Evolutionary conservation across 2,797 vertebrate species (phyloP).

Genomic region (Cyclopterus lumpus): DNA sequence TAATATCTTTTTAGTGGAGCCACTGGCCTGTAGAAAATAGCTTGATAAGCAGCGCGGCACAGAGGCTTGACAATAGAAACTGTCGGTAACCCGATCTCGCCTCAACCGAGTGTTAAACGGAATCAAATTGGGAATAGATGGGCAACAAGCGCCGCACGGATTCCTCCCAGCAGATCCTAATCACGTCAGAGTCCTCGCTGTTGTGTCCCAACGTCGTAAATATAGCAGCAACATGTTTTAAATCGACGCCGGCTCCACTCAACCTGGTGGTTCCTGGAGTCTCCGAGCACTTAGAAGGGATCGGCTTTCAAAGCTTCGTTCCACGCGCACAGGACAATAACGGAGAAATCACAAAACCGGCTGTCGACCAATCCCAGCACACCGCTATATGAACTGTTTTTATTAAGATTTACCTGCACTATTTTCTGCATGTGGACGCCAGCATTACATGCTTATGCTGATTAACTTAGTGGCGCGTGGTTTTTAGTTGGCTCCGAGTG

Average conservation of each 20-base stretch:
- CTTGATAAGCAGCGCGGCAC: conserved; percentile 38
- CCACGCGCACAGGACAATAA: conserved; percentile 23
- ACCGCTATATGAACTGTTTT: neutral
- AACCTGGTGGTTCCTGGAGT: conserved; percentile 56
- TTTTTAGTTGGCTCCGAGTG: neutral
- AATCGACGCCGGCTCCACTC: conserved; percentile 70
- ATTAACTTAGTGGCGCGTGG: neutral
- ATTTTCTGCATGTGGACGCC: neutral
- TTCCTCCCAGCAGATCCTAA: conserved; percentile 69
- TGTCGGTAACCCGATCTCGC: conserved; percentile 60
- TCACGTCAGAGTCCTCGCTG: conserved; percentile 68
- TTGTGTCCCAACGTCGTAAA: conserved; percentile 69
- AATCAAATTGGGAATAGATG: conserved; percentile 62
- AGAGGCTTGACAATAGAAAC: conserved; percentile 54
- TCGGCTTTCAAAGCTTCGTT: conserved; percentile 55
- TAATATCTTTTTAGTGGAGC: conserved; percentile 37
- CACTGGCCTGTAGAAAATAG: conserved; percentile 38
- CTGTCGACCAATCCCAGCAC: neutral
- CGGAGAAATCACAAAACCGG: conserved; percentile 7
- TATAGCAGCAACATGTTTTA: conserved; percentile 71
- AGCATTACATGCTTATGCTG: neutral
- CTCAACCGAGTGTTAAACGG: conserved; percentile 56
- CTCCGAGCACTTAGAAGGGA: conserved; percentile 59
- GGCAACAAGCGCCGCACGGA: conserved; percentile 64
- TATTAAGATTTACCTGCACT: neutral